These are phyloP conservation scores for Mormyrus lacerda DNA, from an alignment of 2,113 vertebrate genomes.

Conservation along the genomic window DNA sequence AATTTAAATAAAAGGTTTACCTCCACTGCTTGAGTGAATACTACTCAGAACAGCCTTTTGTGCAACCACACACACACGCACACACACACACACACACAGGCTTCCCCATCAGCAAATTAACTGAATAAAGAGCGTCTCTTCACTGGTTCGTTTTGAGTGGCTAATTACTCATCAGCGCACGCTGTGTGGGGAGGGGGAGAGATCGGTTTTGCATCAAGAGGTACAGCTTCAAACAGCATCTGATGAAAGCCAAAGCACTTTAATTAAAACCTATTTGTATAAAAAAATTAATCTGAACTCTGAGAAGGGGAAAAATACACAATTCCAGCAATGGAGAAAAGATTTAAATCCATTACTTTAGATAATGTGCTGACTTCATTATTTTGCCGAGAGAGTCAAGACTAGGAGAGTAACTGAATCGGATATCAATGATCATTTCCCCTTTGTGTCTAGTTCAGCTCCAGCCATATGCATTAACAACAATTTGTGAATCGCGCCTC, in stretches of 20 bases:
- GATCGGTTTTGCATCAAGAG: constrained; percentile 55
- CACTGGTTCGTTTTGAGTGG: constrained; percentile 52
- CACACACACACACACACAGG: constrained; percentile 29
- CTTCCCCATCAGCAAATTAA: constrained; percentile 50
- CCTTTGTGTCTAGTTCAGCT: constrained; percentile 37
- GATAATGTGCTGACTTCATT: constrained; percentile 43
- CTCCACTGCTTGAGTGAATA: not conserved
- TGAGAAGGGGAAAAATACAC: constrained; percentile 32
- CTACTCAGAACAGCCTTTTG: constrained; percentile 13
- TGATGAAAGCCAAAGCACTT: constrained; percentile 59
- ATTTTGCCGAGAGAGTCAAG: constrained; percentile 27
- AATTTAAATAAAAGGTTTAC: not conserved
- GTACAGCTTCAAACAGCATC: constrained; percentile 60
- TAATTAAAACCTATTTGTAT: constrained; percentile 67
- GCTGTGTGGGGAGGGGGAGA: constrained; percentile 35
- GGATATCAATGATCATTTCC: constrained; percentile 32
- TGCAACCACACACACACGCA: constrained; percentile 19
- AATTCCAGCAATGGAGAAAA: constrained; percentile 34
- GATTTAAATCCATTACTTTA: constrained; percentile 37
- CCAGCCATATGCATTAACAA: constrained; percentile 48
- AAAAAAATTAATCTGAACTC: constrained; percentile 47
- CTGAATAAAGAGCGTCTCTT: constrained; percentile 55
- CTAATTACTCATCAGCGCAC: constrained; percentile 59
- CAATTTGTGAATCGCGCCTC: constrained; percentile 49
- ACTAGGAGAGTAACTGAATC: constrained; percentile 28